Conservation (phyloP, 2,113 vertebrate species). For the Crotalus viridis region DNA sequence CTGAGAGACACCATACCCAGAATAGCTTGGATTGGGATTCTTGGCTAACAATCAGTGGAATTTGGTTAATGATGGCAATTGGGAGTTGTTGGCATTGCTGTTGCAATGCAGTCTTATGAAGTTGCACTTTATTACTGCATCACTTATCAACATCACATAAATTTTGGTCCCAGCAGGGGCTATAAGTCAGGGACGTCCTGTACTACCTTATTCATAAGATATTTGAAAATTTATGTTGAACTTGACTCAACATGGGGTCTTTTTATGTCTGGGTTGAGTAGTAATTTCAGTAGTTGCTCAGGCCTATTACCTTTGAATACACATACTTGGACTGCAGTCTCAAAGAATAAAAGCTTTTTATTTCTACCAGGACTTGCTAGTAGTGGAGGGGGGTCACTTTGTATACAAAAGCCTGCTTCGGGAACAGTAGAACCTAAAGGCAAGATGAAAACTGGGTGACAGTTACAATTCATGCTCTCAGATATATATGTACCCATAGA, state of each 20-base stretch:
- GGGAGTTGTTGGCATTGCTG: neutral
- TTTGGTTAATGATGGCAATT: neutral
- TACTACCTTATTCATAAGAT: neutral
- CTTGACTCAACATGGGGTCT: neutral
- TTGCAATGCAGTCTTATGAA: neutral
- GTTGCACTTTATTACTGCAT: neutral
- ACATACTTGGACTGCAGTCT: neutral
- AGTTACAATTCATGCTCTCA: neutral
- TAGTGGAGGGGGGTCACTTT: neutral
- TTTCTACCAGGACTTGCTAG: neutral
- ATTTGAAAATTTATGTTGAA: neutral
- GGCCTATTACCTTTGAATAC: neutral
- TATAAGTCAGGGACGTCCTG: no score
- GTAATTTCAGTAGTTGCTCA: neutral
- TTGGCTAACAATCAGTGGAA: neutral
- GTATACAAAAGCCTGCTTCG: neutral
- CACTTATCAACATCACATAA: neutral
- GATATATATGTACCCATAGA: neutral
- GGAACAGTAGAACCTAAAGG: neutral
- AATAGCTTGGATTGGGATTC: no score
- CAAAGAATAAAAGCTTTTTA: neutral
- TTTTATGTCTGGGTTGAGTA: neutral
- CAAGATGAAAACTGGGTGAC: neutral
- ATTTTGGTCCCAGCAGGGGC: no score
- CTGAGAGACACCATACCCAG: no score